Percentiles rank a stretch among this genome's conserved stretches.
Evolutionary conservation across 2,113 vertebrate genomes (phyloP).

Genomic region (Tetrax tetrax): DNA sequence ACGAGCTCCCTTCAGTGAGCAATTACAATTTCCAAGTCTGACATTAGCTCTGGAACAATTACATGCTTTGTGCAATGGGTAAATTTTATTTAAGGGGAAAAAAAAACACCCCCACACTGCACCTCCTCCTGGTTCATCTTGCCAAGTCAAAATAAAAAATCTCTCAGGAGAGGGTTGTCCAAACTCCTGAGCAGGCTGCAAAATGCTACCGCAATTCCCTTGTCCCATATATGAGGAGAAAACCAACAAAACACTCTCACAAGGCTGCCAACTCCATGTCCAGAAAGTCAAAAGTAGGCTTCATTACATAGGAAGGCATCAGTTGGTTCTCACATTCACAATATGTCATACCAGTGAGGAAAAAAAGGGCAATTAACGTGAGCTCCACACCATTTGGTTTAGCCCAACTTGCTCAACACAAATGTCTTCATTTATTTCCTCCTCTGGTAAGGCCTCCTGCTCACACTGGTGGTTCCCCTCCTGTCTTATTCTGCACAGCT

Average conservation of each 20-base stretch:
- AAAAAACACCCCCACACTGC: accelerated
- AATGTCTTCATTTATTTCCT: slow-evolving; percentile 12
- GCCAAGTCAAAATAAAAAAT: not conserved
- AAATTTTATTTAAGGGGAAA: not conserved
- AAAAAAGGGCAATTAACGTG: not conserved
- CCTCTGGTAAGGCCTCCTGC: not conserved
- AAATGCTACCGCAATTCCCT: not conserved
- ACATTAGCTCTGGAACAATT: not conserved
- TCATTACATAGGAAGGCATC: not conserved
- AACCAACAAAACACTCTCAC: not conserved
- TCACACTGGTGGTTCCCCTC: not conserved
- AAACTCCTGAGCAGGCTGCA: not conserved
- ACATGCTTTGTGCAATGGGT: not conserved
- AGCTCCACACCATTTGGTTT: slow-evolving; percentile 20
- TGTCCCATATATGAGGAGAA: not conserved
- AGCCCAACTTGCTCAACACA: slow-evolving; percentile 5
- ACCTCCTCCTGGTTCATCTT: not conserved
- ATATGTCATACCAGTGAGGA: not conserved
- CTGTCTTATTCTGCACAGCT: not conserved
- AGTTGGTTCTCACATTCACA: slow-evolving; percentile 19
- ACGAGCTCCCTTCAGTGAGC: not conserved
- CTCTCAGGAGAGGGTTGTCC: not conserved
- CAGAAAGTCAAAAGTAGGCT: not conserved
- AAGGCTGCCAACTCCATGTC: not conserved
- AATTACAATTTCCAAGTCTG: not conserved